Evolutionary conservation across 2,797 vertebrate species (phyloP).

Genomic region (Tenualosa ilisha): DNA sequence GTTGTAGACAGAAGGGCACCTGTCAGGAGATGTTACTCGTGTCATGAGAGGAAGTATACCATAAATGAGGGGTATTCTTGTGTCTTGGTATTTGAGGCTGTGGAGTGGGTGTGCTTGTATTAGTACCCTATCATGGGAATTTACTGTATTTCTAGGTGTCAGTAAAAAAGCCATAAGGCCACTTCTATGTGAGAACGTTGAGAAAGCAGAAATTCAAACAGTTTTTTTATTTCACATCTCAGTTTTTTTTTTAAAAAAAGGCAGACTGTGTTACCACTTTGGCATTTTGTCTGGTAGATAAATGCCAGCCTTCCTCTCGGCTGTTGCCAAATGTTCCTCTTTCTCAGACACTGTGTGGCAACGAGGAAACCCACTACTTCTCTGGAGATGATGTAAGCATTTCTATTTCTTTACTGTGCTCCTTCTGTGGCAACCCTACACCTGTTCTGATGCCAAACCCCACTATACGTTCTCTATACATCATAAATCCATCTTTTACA

Average conservation of each 20-base stretch:
- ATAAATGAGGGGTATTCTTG: neutral
- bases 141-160: neutral
- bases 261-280: constrained; percentile 15
- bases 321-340: constrained; percentile 61
- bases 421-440: constrained; percentile 3
- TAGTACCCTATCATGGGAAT: neutral
- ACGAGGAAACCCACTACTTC: constrained; percentile 43
- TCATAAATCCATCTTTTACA: neutral
- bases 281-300: constrained; percentile 19
- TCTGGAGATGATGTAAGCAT: neutral
- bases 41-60: neutral
- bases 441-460: neutral
- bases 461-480: neutral
- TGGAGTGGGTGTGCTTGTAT: neutral
- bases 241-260: neutral
- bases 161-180: neutral
- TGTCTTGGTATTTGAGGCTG: neutral
- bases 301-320: constrained; percentile 51
- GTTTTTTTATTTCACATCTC: constrained; percentile 16
- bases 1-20: neutral
- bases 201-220: constrained; percentile 17
- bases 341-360: constrained; percentile 62
- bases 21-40: constrained; percentile 1
- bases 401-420: neutral
- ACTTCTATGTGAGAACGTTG: constrained; percentile 1